Evolutionary conservation across 2,113 vertebrate genomes (phyloP), one percentile per base, ranked within the genome.

Genomic region (Nycticebus coucang): DNA sequence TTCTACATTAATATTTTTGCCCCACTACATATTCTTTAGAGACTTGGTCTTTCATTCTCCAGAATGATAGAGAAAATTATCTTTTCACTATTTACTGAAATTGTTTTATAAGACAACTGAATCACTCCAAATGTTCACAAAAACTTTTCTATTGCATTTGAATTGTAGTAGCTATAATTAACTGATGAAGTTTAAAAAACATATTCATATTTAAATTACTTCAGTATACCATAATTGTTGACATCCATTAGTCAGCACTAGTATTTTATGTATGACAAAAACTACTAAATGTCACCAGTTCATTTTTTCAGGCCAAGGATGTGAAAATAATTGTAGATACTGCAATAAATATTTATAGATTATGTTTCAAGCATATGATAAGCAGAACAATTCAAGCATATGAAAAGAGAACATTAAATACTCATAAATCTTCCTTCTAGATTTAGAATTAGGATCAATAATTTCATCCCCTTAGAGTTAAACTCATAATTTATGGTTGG

Each of bases 111-210:
- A 64, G 62, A 64, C 26, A 64, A 64, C 62, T 64, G 62, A 64
- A 64, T 64, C 62, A 64, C 24, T 96, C 85, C 41, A 94, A 28
- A 33, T 85, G 37, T 57, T 71, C 30, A 55, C 41, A 72, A 88
- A 87, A 95, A 18, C 7, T 87, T 91, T 96, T 91, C 75, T 83
- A 75, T 66, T 96, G 26, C 62, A 96, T 91, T 75, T 95, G 41
- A 92, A 87, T 45, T 62, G 30, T 9, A 60, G 50, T 33, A 96
- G 72, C 50, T 92, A 37, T 69, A 88, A 90, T 79, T 95, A 85
- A 92, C 28, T 62, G n/a, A 78, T 78, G 19, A 55, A 92, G 82
- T 53, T 71, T 94, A 72, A 93, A 88, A 62, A 33, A 80, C 4
- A 78, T 57, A 94, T 88, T 72, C 4, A 78, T 57, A 94, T 88